A percentile compares a stretch with the other conserved stretches of the same genome.
phyloP scores from a whole-genome alignment of 2,797 vertebrate species.

The Sebastolobus alascanus region DNA sequence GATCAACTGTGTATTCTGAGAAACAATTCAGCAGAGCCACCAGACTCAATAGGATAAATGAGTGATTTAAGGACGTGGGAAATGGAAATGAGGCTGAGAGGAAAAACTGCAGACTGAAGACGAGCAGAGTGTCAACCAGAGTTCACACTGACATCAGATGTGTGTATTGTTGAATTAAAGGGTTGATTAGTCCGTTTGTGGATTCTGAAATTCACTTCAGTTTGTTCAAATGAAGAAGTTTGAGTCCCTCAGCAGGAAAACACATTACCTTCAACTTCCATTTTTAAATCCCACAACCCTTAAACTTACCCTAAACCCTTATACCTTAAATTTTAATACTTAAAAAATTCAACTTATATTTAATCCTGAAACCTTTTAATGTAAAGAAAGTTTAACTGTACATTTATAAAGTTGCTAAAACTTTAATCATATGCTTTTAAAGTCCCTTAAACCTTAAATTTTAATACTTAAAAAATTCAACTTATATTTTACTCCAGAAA shows the following conservation, averaged over 20 bases:
- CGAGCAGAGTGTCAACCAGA: background rate
- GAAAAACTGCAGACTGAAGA: slow-evolving; percentile 38
- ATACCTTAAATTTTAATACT: background rate
- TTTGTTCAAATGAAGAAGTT: too few species aligned
- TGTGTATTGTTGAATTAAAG: slow-evolving; percentile 40
- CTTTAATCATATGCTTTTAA: too few species aligned
- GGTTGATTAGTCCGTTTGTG: slow-evolving; percentile 5
- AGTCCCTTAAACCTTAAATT: too few species aligned
- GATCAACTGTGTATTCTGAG: background rate
- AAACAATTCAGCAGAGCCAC: background rate
- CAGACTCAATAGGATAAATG: background rate
- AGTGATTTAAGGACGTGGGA: slow-evolving; percentile 9
- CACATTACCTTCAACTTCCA: too few species aligned
- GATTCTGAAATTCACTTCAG: background rate
- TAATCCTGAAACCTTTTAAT: too few species aligned
- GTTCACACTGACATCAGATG: background rate
- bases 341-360: background rate
- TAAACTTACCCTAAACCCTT: too few species aligned
- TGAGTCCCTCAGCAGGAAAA: too few species aligned
- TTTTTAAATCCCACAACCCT: too few species aligned
- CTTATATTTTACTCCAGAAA: too few species aligned
- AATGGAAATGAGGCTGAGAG: slow-evolving; percentile 17
- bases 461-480: too few species aligned
- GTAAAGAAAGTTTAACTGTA: background rate
- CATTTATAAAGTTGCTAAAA: background rate